These are phyloP conservation scores for Tupaia chinensis DNA, from an alignment of 2,113 vertebrate genomes.

Conservation along the genomic window DNA sequence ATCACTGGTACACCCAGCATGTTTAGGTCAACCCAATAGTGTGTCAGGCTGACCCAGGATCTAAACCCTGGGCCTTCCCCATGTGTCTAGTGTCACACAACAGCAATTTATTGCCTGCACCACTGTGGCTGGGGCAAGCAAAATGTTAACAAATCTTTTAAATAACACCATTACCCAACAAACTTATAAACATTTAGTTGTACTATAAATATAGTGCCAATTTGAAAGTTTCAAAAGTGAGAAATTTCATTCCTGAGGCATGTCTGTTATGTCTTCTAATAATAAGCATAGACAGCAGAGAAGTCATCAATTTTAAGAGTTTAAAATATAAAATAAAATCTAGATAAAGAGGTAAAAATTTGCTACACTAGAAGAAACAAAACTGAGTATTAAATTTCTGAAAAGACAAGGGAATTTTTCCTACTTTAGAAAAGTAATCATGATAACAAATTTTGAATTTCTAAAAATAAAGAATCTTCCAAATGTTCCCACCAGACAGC, in stretches of 20 bases:
- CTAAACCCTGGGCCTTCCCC: too few relatives aligned
- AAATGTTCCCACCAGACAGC: not conserved
- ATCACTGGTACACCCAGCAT: too few relatives aligned
- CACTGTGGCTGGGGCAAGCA: not conserved
- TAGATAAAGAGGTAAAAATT: conserved; percentile 20
- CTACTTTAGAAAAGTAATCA: conserved; percentile 37
- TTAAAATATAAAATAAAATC: conserved; percentile 64
- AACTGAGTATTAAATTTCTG: not conserved
- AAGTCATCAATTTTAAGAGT: conserved; percentile 21
- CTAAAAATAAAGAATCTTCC: conserved; percentile 8
- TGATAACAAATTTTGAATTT: conserved; percentile 23
- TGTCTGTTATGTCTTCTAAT: not conserved
- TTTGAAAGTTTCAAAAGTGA: conserved; percentile 46
- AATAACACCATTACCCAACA: not conserved
- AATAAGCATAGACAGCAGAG: not conserved
- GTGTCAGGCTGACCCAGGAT: too few relatives aligned
- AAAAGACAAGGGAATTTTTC: not conserved
- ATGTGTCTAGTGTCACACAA: too few relatives aligned
- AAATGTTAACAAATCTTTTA: conserved; percentile 54
- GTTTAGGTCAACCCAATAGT: too few relatives aligned
- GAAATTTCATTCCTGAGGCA: conserved; percentile 20
- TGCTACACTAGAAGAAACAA: conserved; percentile 30
- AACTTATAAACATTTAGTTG: conserved; percentile 42
- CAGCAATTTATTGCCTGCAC: too few relatives aligned
- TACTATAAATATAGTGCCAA: conserved; percentile 12